Base-by-base conservation (phyloP, 2,797 vertebrate genomes). In the Bovichtus variegatus region DNA sequence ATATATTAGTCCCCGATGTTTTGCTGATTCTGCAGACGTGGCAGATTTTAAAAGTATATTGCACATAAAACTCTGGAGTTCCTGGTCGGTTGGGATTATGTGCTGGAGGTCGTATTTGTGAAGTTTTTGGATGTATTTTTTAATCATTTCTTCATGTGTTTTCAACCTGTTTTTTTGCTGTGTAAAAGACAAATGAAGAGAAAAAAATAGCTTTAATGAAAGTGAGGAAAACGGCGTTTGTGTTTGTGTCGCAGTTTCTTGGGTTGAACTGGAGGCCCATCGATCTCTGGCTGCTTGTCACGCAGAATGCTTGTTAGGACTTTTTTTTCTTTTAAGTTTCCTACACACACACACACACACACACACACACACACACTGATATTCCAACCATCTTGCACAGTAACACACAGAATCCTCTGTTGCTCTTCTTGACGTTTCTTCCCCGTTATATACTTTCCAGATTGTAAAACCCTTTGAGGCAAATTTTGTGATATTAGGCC, bases 291-390 rank as follows among this genome's bases (percentile, higher is more conserved):
- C 36, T 53, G 11, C 23, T 1, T n/a, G 16, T 27, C 47, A 25
- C 2, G 2, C 62, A 25, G 15, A 19, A 51, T 40, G 21, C 62
- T 49, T 12, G 36, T n/a, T 8, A 19, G 47, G 63, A 65, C 21
- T 50, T 9, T 9, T 50, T 29, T 34, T 8, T 34, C 16, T 3
- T 19, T 25, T 2, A 7, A 61, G 5, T 29, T 61, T 16, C 38
- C 15, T 18, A 0, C 0, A 43, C 36, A 3, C 31, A 23, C 49
- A 0, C 3, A 9, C 6, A 19, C 19, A 10, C 19, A n/a, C 19
- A 11, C 19, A 21, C 9, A 5, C 19, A 6, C 11, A 13, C 10
- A 6, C n/a, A 44, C 7, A n/a, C n/a, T n/a, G n/a, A n/a, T n/a
- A n/a, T n/a, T n/a, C n/a, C n/a, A n/a, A n/a, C n/a, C n/a, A n/a